These are phyloP conservation scores for Verasper variegatus DNA, from an alignment of 2,113 vertebrate species.

Conservation along the genomic window DNA sequence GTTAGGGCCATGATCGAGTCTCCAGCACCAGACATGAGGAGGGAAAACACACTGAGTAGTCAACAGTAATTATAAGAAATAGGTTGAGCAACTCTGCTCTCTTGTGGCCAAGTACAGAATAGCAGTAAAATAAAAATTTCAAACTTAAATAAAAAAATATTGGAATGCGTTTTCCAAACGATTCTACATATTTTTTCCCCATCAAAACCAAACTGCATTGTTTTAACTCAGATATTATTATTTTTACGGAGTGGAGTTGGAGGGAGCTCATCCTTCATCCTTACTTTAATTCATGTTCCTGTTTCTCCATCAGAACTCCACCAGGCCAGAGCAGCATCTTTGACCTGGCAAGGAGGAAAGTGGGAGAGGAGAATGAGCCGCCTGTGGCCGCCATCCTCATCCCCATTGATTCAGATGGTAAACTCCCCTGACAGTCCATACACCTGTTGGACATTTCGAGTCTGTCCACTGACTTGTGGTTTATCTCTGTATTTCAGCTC, in stretches of 20 bases:
- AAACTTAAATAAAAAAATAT: background rate
- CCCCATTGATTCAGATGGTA: conserved; percentile 71
- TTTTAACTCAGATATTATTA: too few relatives aligned
- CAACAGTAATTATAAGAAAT: background rate
- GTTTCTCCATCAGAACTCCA: conserved; percentile 61
- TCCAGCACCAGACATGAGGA: background rate
- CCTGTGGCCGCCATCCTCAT: conserved; percentile 41
- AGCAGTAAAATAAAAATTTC: background rate
- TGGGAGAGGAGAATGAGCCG: conserved; percentile 46
- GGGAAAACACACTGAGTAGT: background rate
- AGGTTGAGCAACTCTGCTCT: conserved; percentile 29
- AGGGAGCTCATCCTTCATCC: too few relatives aligned
- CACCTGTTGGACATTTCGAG: background rate
- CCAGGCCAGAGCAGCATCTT: conserved; percentile 47
- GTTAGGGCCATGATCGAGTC: background rate
- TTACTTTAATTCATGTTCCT: background rate
- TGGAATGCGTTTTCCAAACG: too few relatives aligned
- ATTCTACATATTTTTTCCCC: too few relatives aligned
- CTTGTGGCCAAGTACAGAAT: conserved; percentile 50
- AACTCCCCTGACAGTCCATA: background rate
- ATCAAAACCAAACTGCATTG: too few relatives aligned
- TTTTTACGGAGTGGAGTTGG: too few relatives aligned
- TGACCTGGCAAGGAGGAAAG: conserved; percentile 56
- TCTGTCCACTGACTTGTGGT: background rate
- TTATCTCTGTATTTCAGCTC: conserved; percentile 62